phyloP scores from a whole-genome alignment of 2,888 invertebrate genomes.

The Polymixis flavicincta region DNA sequence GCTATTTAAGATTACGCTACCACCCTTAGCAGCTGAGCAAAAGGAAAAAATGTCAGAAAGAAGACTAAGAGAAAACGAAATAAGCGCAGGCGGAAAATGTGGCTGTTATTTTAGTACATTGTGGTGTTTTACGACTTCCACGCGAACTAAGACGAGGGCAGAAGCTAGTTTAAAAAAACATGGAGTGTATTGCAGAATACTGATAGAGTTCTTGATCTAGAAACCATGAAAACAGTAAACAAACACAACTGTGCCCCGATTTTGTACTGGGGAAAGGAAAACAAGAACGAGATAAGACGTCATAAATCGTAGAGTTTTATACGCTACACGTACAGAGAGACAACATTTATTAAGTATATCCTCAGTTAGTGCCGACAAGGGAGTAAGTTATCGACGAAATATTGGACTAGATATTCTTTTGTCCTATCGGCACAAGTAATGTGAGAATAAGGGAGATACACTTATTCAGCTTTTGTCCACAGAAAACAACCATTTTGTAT shows the following conservation, averaged over 20 bases:
- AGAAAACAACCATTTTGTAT: too few relatives aligned
- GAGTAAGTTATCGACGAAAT: constrained; percentile 38
- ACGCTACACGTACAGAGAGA: constrained; percentile 43
- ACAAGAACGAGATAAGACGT: constrained; percentile 36
- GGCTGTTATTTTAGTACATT: too few relatives aligned
- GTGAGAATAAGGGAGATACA: too few relatives aligned
- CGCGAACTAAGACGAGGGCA: too few relatives aligned
- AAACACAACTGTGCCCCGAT: constrained; percentile 2
- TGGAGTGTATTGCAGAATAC: constrained; percentile 8
- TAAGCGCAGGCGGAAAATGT: too few relatives aligned
- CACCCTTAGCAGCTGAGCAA: too few relatives aligned
- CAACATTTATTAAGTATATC: constrained; percentile 50
- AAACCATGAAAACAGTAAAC: constrained; percentile 27
- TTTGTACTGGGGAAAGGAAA: constrained; percentile 19
- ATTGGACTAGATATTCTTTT: constrained; percentile 17
- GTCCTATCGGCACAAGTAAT: background rate
- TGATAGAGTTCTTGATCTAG: constrained; percentile 13
- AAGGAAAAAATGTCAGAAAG: too few relatives aligned
- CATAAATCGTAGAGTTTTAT: constrained; percentile 52
- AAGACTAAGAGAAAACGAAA: too few relatives aligned
- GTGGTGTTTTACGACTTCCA: too few relatives aligned
- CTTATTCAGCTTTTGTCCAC: too few relatives aligned
- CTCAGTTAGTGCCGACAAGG: constrained; percentile 43
- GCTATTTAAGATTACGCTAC: too few relatives aligned
- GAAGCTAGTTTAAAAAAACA: background rate